phyloP scores from a whole-genome alignment of 2,888 invertebrate genomes.

The Phengaris alcon region DNA sequence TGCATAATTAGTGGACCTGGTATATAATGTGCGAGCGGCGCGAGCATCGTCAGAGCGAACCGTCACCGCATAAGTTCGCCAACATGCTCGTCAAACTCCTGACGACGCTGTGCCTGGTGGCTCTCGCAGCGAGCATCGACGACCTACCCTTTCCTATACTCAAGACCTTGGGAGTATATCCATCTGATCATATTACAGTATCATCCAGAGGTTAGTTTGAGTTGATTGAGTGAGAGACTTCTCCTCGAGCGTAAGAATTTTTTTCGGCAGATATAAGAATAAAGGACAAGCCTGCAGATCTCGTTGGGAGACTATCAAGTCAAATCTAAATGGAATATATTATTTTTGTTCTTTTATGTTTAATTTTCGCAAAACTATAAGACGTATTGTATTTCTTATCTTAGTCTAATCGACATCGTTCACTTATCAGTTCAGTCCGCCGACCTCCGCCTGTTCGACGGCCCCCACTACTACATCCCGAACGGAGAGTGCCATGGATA shows the following conservation, averaged over 20 bases:
- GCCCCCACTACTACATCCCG: neutral
- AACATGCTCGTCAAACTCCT: constrained; percentile 9
- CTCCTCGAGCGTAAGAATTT: neutral
- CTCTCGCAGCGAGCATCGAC: neutral
- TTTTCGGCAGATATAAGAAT: no score
- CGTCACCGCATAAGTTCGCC: neutral
- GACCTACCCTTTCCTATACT: neutral
- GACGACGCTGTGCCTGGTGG: neutral
- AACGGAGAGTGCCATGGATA: neutral
- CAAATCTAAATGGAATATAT: no score
- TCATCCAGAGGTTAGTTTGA: neutral
- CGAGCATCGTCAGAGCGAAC: neutral
- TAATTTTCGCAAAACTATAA: neutral
- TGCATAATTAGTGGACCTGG: neutral
- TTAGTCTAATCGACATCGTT: neutral
- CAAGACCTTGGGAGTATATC: neutral
- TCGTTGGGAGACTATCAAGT: no score
- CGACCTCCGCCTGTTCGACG: neutral
- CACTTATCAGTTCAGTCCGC: neutral
- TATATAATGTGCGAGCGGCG: neutral
- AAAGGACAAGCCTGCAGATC: no score
- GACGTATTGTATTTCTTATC: neutral
- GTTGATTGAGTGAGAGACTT: no score
- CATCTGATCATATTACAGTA: neutral
- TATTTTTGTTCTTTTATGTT: no score